Base-by-base conservation (phyloP, 1,140 invertebrate species). In the Harpegnathos saltator region DNA sequence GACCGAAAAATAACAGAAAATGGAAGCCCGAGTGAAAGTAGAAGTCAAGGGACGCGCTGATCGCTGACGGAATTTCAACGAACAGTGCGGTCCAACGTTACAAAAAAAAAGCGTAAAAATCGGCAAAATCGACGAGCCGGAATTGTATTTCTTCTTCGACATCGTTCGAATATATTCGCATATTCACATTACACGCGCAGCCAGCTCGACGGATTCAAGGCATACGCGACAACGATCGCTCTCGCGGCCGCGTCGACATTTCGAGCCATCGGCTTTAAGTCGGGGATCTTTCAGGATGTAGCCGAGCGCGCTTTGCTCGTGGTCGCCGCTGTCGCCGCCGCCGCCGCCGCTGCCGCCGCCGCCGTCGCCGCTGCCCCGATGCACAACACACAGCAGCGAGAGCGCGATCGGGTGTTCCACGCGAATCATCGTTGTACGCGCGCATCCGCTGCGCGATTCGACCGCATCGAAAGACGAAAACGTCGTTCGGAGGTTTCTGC, bases 201-300 rank as follows among this genome's bases (percentile, higher is more conserved):
- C 29, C 29, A 33, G 29, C 29, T 33, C 33, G 33, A n/a, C 50
- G 24, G 69, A 54, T 80, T 71, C 22, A 69, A 80, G 19, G 65
- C 50, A 58, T 29, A 69, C 38, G 5, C 74, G 48, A 62, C 58
- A 48, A 33, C 74, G 52, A 15, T 68, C 74, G 74, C 22, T 44
- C 26, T 48, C 17, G 17, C 74, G 50, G 1, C 82, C 17, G 17
- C 74, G 50, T 5, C 82, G n/a, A n/a, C 85, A 82, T 61, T 83
- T 69, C 80, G 81, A 33, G 78, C 90, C 72, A 92, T 93, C 92
- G 77, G 71, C 93, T 93, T 93, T 93, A 93, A 93, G 89, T 91
- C 89, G 87, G 77, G 82, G 89, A 91, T 86, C 88, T 87, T 86
- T 86, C 75, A 72, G 61, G 72, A 69, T 69, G 50, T 73, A 71